Evolutionary conservation across 2,797 vertebrate species (phyloP).

Genomic region (Muscicapa comitata): DNA sequence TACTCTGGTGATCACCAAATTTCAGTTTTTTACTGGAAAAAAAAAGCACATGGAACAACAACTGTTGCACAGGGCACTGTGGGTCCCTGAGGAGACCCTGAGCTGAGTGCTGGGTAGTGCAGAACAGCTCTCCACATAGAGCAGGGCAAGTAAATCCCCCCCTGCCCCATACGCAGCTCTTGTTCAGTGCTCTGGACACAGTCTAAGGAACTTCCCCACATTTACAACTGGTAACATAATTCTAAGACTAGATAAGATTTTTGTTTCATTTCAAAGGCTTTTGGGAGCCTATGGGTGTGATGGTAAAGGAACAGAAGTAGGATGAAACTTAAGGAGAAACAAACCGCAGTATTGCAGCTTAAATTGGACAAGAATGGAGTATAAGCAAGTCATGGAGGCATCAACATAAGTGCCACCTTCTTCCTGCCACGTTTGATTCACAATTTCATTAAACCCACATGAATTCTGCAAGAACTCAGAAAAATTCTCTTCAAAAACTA

Average conservation of each 20-base stretch:
- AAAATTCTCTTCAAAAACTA: background rate
- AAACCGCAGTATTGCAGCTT: background rate
- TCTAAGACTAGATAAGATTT: background rate
- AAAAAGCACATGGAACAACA: background rate
- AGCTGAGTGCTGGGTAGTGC: background rate
- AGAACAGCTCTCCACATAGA: accelerated
- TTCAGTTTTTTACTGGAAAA: background rate
- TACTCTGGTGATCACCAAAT: background rate
- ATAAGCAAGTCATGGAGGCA: background rate
- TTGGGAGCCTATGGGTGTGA: background rate
- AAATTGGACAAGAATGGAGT: background rate
- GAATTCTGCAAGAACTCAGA: background rate
- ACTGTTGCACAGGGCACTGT: background rate
- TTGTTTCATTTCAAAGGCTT: background rate
- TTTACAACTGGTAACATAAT: background rate
- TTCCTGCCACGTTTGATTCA: background rate
- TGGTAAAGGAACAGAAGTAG: background rate
- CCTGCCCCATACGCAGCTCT: accelerated
- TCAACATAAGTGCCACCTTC: background rate
- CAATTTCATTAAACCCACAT: background rate
- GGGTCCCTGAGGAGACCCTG: background rate
- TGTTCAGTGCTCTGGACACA: background rate
- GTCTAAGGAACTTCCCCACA: background rate
- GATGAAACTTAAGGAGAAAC: background rate
- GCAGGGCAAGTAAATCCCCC: background rate